phyloP scores from a whole-genome alignment of 2,797 vertebrate species.

The Antrozous pallidus region DNA sequence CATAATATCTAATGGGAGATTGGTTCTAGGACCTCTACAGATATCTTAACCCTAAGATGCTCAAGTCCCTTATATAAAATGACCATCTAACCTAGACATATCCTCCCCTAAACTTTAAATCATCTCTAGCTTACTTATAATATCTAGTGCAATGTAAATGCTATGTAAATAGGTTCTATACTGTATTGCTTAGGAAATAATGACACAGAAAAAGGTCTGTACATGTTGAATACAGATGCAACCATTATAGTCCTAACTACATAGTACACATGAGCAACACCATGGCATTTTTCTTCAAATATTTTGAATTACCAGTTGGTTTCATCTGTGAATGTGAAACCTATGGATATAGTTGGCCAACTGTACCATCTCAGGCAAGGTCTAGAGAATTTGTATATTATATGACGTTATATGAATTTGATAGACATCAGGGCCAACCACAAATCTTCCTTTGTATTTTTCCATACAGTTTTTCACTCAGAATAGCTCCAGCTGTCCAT shows the following conservation, averaged over 20 bases:
- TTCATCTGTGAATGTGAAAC: background rate
- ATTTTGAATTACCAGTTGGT: background rate
- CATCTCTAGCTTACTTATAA: background rate
- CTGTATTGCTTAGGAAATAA: background rate
- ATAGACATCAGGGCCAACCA: background rate
- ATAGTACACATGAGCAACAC: background rate
- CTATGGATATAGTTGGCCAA: background rate
- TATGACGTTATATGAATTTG: background rate
- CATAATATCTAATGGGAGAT: background rate
- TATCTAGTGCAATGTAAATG: background rate
- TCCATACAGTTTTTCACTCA: constrained; percentile 8
- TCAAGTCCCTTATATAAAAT: background rate
- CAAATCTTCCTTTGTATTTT: constrained; percentile 43
- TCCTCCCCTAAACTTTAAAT: background rate
- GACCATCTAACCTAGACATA: background rate
- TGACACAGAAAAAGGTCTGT: background rate
- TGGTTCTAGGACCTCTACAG: background rate
- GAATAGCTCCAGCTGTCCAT: constrained; percentile 48
- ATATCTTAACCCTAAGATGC: background rate
- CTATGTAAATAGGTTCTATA: background rate
- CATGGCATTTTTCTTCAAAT: background rate
- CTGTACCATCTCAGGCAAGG: background rate
- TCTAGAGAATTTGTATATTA: background rate
- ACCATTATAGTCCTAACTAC: background rate
- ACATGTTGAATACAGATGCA: background rate